Conservation (phyloP, 1,140 invertebrate species). For the Scaptodrosophila lebanonensis region DNA sequence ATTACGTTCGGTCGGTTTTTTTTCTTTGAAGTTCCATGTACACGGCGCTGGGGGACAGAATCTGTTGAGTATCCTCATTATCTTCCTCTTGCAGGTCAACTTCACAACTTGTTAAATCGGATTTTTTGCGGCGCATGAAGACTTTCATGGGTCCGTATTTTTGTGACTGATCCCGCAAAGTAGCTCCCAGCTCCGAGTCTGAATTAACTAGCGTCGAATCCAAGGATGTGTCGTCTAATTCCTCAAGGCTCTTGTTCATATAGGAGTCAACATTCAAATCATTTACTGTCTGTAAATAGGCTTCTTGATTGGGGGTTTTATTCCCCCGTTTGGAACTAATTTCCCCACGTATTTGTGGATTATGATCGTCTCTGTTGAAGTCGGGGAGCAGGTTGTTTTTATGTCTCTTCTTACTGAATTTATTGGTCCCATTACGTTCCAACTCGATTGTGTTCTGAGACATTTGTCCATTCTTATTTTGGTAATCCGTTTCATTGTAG, state of each 20-base stretch:
- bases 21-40: slow-evolving; percentile 37
- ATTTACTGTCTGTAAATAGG: too few species aligned
- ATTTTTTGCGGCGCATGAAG: slow-evolving; percentile 45
- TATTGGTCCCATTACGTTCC: slow-evolving; percentile 38
- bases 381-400: too few species aligned
- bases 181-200: slow-evolving; percentile 33
- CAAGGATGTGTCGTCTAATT: too few species aligned
- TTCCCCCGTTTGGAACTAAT: too few species aligned
- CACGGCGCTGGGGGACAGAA: slow-evolving; percentile 43
- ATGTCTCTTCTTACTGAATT: slow-evolving; percentile 32
- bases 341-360: too few species aligned
- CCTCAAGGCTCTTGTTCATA: too few species aligned
- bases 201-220: slow-evolving; percentile 19
- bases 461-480: slow-evolving; percentile 32
- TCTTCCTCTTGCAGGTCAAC: background rate
- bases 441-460: slow-evolving; percentile 29
- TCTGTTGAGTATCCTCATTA: slow-evolving; percentile 3
- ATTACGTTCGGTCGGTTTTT: slow-evolving; percentile 27
- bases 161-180: background rate
- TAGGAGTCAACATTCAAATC: too few species aligned
- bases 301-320: too few species aligned
- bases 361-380: too few species aligned
- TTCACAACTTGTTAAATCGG: slow-evolving; percentile 1
- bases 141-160: slow-evolving; percentile 44
- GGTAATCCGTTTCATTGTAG: slow-evolving; percentile 16